Percentiles rank a stretch among this genome's conserved stretches.
Evolutionary conservation across 2,888 invertebrate genomes (phyloP).

Genomic region (Lathronympha strigana): DNA sequence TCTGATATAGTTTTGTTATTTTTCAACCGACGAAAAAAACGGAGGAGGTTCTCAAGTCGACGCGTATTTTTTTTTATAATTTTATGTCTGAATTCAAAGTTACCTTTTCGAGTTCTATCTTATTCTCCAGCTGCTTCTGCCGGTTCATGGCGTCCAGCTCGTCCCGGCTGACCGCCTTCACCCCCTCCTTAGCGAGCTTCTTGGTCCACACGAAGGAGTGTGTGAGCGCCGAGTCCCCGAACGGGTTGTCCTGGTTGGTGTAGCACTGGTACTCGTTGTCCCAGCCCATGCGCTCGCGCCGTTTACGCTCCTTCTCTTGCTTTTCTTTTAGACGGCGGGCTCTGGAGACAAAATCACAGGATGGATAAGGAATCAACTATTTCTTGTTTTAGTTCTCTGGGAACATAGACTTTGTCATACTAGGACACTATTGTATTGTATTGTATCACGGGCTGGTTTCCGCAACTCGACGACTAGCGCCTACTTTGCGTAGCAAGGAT

Average conservation of each 20-base stretch:
- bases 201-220: constrained; percentile 99
- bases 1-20: too few species aligned
- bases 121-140: constrained; percentile 95
- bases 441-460: too few species aligned
- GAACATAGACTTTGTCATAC: too few species aligned
- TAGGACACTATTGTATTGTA: too few species aligned
- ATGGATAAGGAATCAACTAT: not conserved
- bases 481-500: too few species aligned
- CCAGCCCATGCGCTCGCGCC: constrained; percentile 98
- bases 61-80: too few species aligned
- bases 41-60: too few species aligned
- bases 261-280: constrained; percentile 98
- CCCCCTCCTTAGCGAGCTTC: constrained; percentile 97
- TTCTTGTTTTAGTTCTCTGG: too few species aligned
- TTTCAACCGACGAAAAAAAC: too few species aligned
- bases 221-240: constrained; percentile 97
- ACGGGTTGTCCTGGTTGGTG: constrained; percentile 99
- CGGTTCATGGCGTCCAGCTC: constrained; percentile 93
- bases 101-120: constrained; percentile 95
- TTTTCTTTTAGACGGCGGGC: constrained; percentile 94
- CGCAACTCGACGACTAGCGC: too few species aligned
- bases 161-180: constrained; percentile 89
- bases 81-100: not conserved
- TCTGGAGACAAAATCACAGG: constrained; percentile 48
- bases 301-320: constrained; percentile 93